Conservation (phyloP, 2,888 invertebrate species). For the Gisinianus flammeolus region DNA sequence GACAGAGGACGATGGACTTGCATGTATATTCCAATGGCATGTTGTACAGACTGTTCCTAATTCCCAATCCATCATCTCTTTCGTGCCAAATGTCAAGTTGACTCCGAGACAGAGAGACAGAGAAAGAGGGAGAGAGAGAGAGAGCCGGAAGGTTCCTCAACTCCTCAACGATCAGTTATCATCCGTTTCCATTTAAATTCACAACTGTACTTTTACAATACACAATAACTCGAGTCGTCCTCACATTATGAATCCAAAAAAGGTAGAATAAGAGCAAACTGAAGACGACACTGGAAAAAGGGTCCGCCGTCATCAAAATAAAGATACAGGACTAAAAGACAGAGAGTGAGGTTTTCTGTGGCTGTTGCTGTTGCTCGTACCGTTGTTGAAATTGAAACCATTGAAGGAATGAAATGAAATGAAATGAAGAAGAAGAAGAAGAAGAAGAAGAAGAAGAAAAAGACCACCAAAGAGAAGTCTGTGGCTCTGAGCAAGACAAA, state of each 20-base stretch:
- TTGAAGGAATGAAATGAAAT: too few relatives aligned
- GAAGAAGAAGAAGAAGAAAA: not conserved
- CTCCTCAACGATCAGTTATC: not conserved
- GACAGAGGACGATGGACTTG: not conserved
- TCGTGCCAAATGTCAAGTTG: conserved; percentile 49
- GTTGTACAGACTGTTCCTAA: conserved; percentile 10
- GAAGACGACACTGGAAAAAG: too few relatives aligned
- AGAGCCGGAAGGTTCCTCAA: conserved; percentile 32
- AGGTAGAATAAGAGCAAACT: not conserved
- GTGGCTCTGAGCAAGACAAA: not conserved
- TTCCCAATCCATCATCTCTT: conserved; percentile 49
- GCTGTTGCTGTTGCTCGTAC: not conserved
- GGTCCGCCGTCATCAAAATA: conserved; percentile 23
- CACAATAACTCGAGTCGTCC: not conserved
- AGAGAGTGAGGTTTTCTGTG: not conserved
- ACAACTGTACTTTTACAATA: conserved; percentile 13
- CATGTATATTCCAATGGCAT: not conserved
- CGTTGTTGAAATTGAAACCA: conserved; percentile 23
- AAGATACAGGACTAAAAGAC: not conserved
- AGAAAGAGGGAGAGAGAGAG: conserved; percentile 10
- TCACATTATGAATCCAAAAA: not conserved
- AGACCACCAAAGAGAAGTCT: conserved; percentile 8
- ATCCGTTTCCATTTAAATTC: not conserved
- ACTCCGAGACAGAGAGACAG: not conserved
- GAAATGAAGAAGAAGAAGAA: not conserved